Base-by-base conservation (phyloP, 2,888 invertebrate species). In the Eumerus sabulonum region DNA sequence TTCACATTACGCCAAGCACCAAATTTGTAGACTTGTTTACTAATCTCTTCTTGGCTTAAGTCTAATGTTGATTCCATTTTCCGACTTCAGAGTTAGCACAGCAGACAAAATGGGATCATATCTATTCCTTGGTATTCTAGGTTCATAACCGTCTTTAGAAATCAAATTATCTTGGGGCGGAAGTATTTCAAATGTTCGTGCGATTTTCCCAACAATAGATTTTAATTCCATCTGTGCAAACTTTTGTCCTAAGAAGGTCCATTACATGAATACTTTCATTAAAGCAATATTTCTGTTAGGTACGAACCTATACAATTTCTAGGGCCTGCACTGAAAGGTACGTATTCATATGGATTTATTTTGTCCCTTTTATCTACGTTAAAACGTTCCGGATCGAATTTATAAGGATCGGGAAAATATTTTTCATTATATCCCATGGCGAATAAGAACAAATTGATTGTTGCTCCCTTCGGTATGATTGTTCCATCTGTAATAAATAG, bases 291-390 rank as follows among this genome's bases (percentile, higher is more conserved):
- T 36, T 36, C 5, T 36, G 11, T 36, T 11, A 11, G 36, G 36
- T 5, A 27, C 71, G 36, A 45, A 62, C 87, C 88, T 72, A 92
- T 91, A 82, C 92, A 92, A 83, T 93, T 93, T 47, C 93, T 90
- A 0, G 92, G 91, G 0, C 93, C 93, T 9, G 92, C 93, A 82
- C 92, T 93, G 70, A 93, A 93, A 0, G 92, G 91, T 1, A 93
- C 84, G 87, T 90, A 92, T 17, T 89, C 89, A 82, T 91, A 92
- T 0, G 91, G 90, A 59, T 89, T 90, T 1, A 85, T 86, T 19
- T 85, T 85, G 1, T 68, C 76, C 3, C 83, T 85, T n/a, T 87
- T 85, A 62, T 87, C 84, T 1, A 83, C 68, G 44, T 90, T 88
- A 81, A 91, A 92, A 18, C 92, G 89, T 66, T 92, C 91, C 0